Base-by-base conservation (phyloP, 2,113 vertebrate species). In the Entosphenus tridentatus region DNA sequence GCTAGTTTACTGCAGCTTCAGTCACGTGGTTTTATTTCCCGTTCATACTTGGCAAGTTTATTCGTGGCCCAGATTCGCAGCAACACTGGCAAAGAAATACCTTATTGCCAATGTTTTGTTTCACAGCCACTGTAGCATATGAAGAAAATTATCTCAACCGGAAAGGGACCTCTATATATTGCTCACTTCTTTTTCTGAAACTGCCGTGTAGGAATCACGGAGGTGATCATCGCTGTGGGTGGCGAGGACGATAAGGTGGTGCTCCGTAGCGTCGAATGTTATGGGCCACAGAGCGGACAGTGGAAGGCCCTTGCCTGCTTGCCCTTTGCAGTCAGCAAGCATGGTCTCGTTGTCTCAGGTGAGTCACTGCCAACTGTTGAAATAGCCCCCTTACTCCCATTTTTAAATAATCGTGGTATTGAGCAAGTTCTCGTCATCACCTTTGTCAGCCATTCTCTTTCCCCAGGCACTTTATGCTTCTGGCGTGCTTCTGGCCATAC, bases 171-270 rank as follows among this genome's bases (percentile, higher is more conserved):
- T 39, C 39, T 39, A 39, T 39, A 39, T 39, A 39, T 39, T 39
- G 39, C 39, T 39, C 39, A 39, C 39, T 39, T 39, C 39, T 39
- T 39, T 39, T 39, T 39, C 39, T 7, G 39, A 39, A 39, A 39
- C 39, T 39, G 39, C 39, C 39, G 39, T 39, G 73, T 77, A 85
- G 83, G 79, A 55, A 80, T 78, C 9, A 80, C 77, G 16, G 82
- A 83, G 71, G 80, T 83, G 70, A 83, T 85, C 3, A 78, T 85
- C 73, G 82, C 82, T 2, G 83, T 84, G 1, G 83, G 82, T 2
- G 82, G 83, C 3, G 83, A 85, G 73, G 83, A 85, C 10, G 83
- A 84, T 75, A 85, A 84, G 75, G 82, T 85, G 70, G 82, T 85
- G 68, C 78, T 85, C 70, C 80, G 83, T 39, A 84, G 82, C 56